Conservation (phyloP, 2,888 invertebrate genomes). For the Eupeodes latifasciatus region DNA sequence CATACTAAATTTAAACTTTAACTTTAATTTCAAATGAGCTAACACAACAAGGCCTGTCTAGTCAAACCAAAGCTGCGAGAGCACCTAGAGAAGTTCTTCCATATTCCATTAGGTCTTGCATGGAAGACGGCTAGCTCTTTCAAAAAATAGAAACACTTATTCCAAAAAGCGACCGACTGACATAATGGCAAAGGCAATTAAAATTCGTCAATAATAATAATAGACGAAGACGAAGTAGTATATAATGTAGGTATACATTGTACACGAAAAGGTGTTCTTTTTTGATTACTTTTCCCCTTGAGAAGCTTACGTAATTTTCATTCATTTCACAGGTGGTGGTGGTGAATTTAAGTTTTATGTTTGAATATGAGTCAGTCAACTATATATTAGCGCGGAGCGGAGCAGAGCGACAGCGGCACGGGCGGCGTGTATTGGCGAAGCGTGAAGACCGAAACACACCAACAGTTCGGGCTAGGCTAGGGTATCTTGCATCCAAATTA, state of each 20-base stretch:
- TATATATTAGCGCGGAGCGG: conserved; percentile 59
- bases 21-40: conserved; percentile 13
- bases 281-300: conserved; percentile 49
- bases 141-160: conserved; percentile 4
- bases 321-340: conserved; percentile 72
- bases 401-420: conserved; percentile 12
- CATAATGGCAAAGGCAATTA: conserved; percentile 50
- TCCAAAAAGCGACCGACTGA: conserved; percentile 17
- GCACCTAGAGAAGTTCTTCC: background rate
- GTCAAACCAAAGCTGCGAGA: conserved; percentile 4
- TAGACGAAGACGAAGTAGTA: conserved; percentile 7
- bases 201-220: conserved; percentile 50
- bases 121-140: conserved; percentile 1
- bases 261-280: conserved; percentile 31
- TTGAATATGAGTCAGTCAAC: conserved; percentile 61
- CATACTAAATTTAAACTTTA: background rate
- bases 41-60: background rate
- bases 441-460: conserved; percentile 24
- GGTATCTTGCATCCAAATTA: conserved; percentile 64
- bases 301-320: conserved; percentile 60
- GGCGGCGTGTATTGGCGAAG: too few species aligned
- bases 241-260: conserved; percentile 5
- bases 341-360: conserved; percentile 50
- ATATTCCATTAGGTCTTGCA: background rate
- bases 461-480: conserved; percentile 33